Conservation (phyloP, 2,888 invertebrate species). For the Morinoia aosen region DNA sequence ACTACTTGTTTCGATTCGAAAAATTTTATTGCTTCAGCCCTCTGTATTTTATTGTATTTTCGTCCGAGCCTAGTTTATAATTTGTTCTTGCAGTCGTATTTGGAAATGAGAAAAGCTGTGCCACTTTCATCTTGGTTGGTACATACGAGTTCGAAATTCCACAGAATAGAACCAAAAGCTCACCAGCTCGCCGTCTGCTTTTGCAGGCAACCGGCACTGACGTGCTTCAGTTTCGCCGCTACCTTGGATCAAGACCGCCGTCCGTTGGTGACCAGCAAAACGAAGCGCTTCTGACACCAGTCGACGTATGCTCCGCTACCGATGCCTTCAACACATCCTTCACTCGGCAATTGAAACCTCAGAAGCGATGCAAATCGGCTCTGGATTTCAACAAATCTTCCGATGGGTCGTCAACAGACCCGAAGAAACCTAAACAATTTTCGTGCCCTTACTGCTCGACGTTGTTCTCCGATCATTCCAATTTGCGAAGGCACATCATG, state of each 20-base stretch:
- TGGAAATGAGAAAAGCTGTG: background rate
- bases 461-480: slow-evolving; percentile 58
- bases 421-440: background rate
- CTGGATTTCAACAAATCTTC: background rate
- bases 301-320: background rate
- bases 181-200: slow-evolving; percentile 38
- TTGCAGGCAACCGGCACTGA: background rate
- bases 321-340: background rate
- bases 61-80: background rate
- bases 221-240: background rate
- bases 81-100: background rate
- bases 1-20: background rate
- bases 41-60: background rate
- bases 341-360: background rate
- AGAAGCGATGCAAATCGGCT: background rate
- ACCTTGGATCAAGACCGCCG: background rate
- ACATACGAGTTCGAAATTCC: background rate
- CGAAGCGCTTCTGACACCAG: background rate
- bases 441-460: slow-evolving; percentile 61
- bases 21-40: background rate
- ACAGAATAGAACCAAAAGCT: background rate
- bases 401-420: background rate
- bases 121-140: background rate
- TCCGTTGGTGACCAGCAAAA: background rate
- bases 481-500: slow-evolving; percentile 62